phyloP scores from a whole-genome alignment of 2,888 invertebrate species.

The Drosophila robusta region DNA sequence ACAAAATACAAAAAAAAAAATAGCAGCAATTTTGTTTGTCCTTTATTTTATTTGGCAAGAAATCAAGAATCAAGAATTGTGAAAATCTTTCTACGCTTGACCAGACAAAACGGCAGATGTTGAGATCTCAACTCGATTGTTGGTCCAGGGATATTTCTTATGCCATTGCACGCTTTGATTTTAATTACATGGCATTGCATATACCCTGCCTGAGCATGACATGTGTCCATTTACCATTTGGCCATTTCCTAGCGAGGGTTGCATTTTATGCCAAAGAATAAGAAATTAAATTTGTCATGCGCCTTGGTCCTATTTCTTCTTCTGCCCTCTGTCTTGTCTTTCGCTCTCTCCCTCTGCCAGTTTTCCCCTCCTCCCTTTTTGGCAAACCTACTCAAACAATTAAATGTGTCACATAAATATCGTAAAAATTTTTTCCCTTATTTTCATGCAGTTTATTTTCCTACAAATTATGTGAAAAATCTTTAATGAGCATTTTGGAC shows the following conservation, averaged over 20 bases:
- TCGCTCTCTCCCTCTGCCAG: background rate
- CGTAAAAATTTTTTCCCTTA: constrained; percentile 58
- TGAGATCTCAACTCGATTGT: background rate
- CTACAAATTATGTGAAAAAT: constrained; percentile 75
- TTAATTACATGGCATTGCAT: constrained; percentile 64
- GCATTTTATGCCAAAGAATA: constrained; percentile 61
- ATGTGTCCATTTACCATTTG: constrained; percentile 62
- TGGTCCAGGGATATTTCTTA: constrained; percentile 40
- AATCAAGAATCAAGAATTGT: constrained; percentile 11
- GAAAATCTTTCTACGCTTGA: constrained; percentile 22
- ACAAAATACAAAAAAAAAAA: background rate
- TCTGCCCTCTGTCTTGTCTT: constrained; percentile 17
- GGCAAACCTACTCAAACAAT: constrained; percentile 73
- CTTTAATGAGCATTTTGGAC: constrained; percentile 45
- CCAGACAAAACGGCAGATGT: constrained; percentile 49
- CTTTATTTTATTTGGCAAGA: constrained; percentile 48
- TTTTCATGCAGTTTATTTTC: constrained; percentile 52
- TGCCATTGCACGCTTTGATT: constrained; percentile 77
- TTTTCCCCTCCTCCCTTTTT: constrained; percentile 19
- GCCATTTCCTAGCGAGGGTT: constrained; percentile 36
- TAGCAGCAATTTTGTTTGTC: background rate
- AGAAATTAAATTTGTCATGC: constrained; percentile 81
- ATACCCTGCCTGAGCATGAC: constrained; percentile 43
- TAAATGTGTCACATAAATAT: constrained; percentile 79
- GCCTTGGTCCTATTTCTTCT: constrained; percentile 48